phyloP scores from a whole-genome alignment of 2,888 invertebrate species.

The Catocala nupta region DNA sequence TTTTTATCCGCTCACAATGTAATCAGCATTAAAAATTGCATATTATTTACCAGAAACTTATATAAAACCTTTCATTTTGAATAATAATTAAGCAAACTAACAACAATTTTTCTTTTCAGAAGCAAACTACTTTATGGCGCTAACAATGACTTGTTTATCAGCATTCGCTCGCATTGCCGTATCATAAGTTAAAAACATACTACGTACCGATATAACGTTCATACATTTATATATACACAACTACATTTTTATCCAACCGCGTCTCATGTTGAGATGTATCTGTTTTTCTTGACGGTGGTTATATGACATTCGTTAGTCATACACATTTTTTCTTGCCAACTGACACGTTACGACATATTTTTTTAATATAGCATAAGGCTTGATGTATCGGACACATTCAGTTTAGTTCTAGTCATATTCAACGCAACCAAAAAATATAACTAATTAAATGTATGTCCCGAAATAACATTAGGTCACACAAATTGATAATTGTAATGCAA shows the following conservation, averaged over 20 bases:
- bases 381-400: conserved; percentile 40
- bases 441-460: conserved; percentile 31
- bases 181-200: conserved; percentile 49
- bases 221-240: conserved; percentile 21
- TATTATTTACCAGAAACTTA: too few relatives aligned
- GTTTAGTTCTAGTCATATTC: conserved; percentile 49
- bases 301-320: conserved; percentile 37
- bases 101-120: conserved; percentile 61
- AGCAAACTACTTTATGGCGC: conserved; percentile 60
- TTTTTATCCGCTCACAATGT: too few relatives aligned
- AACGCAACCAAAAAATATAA: conserved; percentile 39
- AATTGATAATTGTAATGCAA: conserved; percentile 50
- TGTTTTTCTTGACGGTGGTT: too few relatives aligned
- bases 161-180: conserved; percentile 66
- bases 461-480: conserved; percentile 41
- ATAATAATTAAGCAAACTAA: not conserved
- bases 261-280: conserved; percentile 19
- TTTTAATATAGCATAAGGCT: conserved; percentile 34
- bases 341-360: too few relatives aligned
- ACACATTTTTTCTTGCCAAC: conserved; percentile 21
- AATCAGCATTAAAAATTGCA: too few relatives aligned
- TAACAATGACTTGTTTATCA: conserved; percentile 65
- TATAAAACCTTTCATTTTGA: too few relatives aligned
- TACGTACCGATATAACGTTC: conserved; percentile 20
- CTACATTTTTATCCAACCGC: conserved; percentile 11